Evolutionary conservation across 1,140 invertebrate species (phyloP), one percentile per base, ranked within the genome.

Genomic region (Aphidius ervi): DNA sequence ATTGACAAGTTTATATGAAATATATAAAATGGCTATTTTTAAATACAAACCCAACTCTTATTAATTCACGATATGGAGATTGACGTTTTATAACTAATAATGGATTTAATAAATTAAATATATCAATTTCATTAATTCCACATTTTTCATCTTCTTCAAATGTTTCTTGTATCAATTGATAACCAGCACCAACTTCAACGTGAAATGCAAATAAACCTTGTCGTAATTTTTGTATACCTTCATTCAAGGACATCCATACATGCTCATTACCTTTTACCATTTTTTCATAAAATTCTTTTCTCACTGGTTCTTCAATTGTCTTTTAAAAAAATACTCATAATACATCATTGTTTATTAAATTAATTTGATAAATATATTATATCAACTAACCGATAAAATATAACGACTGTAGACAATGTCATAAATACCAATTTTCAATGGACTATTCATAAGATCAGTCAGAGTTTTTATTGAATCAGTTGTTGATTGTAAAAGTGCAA

Each of bases 141-240:
- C 86, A 88, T 71, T 88, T 88, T 70, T 88, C 85, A 4, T 83
- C 80, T 71, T 88, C 87, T 5, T 78, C 68, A 65, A 84, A 88
- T 58, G 82, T 86, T 70, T 86, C 83, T 46, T 84, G 80, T 9
- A 88, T 82, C 39, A 87, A 70, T 67, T 86, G 83, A 68, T 87
- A 87, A 0, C 84, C 82, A 0, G 82, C 73, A 3, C 85, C 84
- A 3, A 73, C 76, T 69, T 86, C 85, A 71, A 83, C 83, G 65
- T 87, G 85, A 62, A 88, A 87, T 10, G 86, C 86, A 61, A 87
- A 87, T 5, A 86, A 65, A 58, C 84, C 84, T 60, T 82, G 74
- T 65, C 78, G 75, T 46, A 88, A 74, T 63, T 73, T 74, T 56
- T 76, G 68, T 1, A 87, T 78, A 0, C 86, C 87, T 63, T 87